These are phyloP conservation scores for Chaetophractus vellerosus DNA, from an alignment of 2,797 vertebrate species.

Conservation along the genomic window DNA sequence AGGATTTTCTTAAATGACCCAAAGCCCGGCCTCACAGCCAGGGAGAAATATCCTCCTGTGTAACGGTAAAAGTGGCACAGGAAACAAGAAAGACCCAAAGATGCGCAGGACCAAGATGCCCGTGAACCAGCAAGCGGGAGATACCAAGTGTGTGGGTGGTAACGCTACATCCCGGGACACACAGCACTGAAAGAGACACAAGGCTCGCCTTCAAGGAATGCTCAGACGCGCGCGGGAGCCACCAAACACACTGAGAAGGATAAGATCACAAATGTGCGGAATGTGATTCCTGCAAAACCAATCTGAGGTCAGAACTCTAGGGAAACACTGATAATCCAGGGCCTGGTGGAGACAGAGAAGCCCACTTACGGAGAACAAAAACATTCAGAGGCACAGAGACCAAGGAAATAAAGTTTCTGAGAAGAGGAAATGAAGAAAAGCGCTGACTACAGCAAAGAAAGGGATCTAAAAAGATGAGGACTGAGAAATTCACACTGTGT, in stretches of 20 bases:
- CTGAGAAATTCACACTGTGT: rapidly evolving
- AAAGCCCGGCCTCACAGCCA: background rate
- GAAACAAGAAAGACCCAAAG: background rate
- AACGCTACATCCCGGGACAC: rapidly evolving
- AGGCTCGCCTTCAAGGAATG: background rate
- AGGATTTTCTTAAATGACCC: background rate
- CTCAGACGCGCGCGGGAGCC: too few species aligned
- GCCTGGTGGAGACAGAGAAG: background rate
- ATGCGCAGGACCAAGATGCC: too few species aligned
- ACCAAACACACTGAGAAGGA: background rate
- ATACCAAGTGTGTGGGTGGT: rapidly evolving
- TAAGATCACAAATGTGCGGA: background rate
- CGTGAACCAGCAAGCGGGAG: background rate
- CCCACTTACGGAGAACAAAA: background rate
- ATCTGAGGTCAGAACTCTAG: background rate
- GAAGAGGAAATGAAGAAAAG: background rate
- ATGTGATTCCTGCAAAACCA: background rate
- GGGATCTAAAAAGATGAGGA: background rate
- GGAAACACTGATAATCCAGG: background rate
- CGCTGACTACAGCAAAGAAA: background rate
- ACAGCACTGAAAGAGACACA: background rate
- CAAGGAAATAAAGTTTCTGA: background rate
- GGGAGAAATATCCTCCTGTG: background rate
- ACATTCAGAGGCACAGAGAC: background rate
- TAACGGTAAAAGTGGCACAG: background rate